phyloP scores from a whole-genome alignment of 2,797 vertebrate genomes.

The Cirrhinus molitorella region DNA sequence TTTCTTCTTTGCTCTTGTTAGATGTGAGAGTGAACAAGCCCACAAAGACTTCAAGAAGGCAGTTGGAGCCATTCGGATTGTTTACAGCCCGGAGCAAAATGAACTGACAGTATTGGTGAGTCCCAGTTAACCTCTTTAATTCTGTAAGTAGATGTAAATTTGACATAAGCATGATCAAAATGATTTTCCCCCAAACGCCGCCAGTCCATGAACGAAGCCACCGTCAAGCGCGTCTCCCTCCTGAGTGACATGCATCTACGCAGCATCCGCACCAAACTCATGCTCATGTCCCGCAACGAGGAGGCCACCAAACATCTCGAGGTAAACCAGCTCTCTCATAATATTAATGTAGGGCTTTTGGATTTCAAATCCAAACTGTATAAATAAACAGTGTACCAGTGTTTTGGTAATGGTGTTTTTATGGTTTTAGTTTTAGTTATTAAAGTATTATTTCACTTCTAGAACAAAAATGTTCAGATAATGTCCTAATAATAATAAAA shows the following conservation, averaged over 20 bases:
- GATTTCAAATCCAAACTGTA: no score
- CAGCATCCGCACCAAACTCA: conserved; percentile 95
- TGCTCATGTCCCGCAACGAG: conserved; percentile 98
- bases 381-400: no score
- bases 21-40: conserved; percentile 92
- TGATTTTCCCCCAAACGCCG: conserved; percentile 35
- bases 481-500: no score
- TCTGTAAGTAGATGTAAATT: conserved; percentile 20
- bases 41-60: conserved; percentile 99
- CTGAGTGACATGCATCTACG: conserved; percentile 99
- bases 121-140: background rate
- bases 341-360: no score
- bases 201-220: conserved; percentile 92
- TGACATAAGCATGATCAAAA: conserved; percentile 2
- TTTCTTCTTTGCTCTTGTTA: conserved; percentile 63
- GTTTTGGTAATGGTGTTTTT: no score
- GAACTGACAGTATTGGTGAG: conserved; percentile 93
- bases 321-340: conserved; percentile 82
- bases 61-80: conserved; percentile 91
- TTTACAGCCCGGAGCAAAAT: conserved; percentile 90
- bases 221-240: conserved; percentile 94
- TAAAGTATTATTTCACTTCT: no score
- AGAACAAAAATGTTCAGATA: no score
- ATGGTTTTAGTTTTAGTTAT: no score
- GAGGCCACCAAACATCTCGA: conserved; percentile 98